Base-by-base conservation (phyloP, 1,140 invertebrate species). In the Bombus pyrosoma region DNA sequence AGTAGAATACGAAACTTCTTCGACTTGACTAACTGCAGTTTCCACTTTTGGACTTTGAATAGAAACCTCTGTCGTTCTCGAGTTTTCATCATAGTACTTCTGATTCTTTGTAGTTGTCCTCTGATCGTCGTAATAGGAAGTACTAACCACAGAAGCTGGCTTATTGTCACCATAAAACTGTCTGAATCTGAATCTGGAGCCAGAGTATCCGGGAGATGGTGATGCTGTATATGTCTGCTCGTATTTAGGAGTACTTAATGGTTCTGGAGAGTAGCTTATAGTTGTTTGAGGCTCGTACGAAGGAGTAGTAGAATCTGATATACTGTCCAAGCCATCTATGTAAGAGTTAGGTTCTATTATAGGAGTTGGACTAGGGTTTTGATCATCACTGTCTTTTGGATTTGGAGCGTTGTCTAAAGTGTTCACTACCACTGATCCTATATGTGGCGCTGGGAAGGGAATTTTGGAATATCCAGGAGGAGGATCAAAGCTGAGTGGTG, bases 381-480 rank as follows among this genome's bases (percentile, higher is more conserved):
- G 87, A 69, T 91, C 85, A 0, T 91, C 86, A 22, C 87, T 81
- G 2, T 83, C 74, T 28, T 88, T 81, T 6, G 83, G 47, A 34
- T 80, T 68, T n/a, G 28, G 28, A 1, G 76, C 37, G 66, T 91
- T 92, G 34, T 94, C 92, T 6, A 94, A 37, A 3, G 90, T 93
- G 88, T 96, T 97, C 3, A 98, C 96, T 3, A 98, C 97, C 25
- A 98, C 97, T 2, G 97, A 98, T 6, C 98, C 98, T 8, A 98
- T 97, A 93, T 98, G 98, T 3, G 98, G 98, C 1, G 97, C 97
- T 2, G 98, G 98, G 91, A 98, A 96, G 1, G 97, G 96, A 81
- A 98, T 98, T 93, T 98, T 98, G 0, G 97, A 97, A 91, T 97
- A 98, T 25, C 97, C 97, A 28, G 96, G 95, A 0, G 97, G 97